Evolutionary conservation across 2,888 invertebrate genomes (phyloP).

Genomic region (Dynastes maya): DNA sequence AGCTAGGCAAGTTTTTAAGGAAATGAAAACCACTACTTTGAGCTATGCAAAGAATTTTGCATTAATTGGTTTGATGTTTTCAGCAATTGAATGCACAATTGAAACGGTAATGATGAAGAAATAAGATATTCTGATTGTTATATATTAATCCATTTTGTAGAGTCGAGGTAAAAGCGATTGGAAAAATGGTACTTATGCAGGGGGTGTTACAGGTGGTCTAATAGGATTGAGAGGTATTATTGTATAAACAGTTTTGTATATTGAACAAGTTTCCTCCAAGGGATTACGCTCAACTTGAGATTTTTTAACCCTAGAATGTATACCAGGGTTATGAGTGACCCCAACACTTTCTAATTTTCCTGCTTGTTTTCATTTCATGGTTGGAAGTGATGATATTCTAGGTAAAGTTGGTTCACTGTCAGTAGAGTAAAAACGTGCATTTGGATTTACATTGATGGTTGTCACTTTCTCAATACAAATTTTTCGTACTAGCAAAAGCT

Average conservation of each 20-base stretch:
- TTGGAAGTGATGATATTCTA: too few species aligned
- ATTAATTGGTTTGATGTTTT: slow-evolving; percentile 93
- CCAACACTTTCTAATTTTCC: too few species aligned
- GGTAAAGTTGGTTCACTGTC: too few species aligned
- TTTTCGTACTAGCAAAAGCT: too few species aligned
- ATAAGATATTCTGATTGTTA: not conserved
- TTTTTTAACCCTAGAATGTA: too few species aligned
- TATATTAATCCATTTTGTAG: slow-evolving; percentile 50
- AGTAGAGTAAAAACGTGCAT: too few species aligned
- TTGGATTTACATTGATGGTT: too few species aligned
- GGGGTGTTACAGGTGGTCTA: slow-evolving; percentile 94
- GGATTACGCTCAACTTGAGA: too few species aligned
- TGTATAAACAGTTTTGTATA: slow-evolving; percentile 9
- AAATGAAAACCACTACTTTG: slow-evolving; percentile 93
- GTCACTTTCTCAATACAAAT: too few species aligned
- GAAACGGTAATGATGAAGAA: slow-evolving; percentile 81
- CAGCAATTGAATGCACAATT: slow-evolving; percentile 94
- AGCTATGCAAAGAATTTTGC: slow-evolving; percentile 99
- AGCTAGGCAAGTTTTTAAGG: slow-evolving; percentile 88
- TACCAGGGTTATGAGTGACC: too few species aligned
- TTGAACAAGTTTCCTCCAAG: not conserved
- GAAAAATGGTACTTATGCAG: slow-evolving; percentile 97
- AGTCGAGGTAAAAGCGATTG: slow-evolving; percentile 92
- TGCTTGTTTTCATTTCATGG: too few species aligned
- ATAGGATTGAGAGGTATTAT: slow-evolving; percentile 85